Base-by-base conservation (phyloP, 2,888 invertebrate species). In the Sylvicola cinctus region DNA sequence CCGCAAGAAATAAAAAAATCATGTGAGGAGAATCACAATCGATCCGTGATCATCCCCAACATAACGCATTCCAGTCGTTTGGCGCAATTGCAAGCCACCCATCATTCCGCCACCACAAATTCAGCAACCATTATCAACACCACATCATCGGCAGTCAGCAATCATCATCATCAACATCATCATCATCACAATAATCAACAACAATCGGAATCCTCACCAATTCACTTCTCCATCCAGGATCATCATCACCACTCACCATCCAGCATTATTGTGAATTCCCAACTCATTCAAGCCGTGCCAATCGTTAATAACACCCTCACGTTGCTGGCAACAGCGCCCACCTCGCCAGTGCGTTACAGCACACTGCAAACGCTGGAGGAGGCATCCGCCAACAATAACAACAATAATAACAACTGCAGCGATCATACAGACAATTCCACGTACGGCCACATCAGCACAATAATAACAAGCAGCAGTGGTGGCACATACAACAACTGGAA, bases 21-120 rank as follows among this genome's bases (percentile, higher is more conserved):
- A 20, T 29, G 5, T 23, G 29, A 34, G 12, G 29, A 23, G 14
- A 37, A 31, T 32, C 34, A 33, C 20, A 37, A 31, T 34, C 37
- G 34, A 27, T 34, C 37, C 4, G 37, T 37, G 17, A 37, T 37
- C 8, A 37, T 33, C 12, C 23, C 20, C 5, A 20, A 20, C n/a
- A n/a, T n/a, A n/a, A n/a, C n/a, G n/a, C n/a, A n/a, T n/a, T n/a
- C n/a, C n/a, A n/a, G n/a, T n/a, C n/a, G n/a, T n/a, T n/a, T 20
- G 20, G 8, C 20, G 20, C 20, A 20, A 20, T n/a, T n/a, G n/a
- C n/a, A n/a, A n/a, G n/a, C n/a, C n/a, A n/a, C n/a, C n/a, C n/a
- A n/a, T n/a, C n/a, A n/a, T n/a, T n/a, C n/a, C n/a, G n/a, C n/a
- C n/a, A n/a, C n/a, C n/a, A n/a, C n/a, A n/a, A n/a, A n/a, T n/a